These are phyloP conservation scores for Pseudomyrmex cubaensis DNA, from an alignment of 1,140 invertebrate genomes.

Conservation along the genomic window DNA sequence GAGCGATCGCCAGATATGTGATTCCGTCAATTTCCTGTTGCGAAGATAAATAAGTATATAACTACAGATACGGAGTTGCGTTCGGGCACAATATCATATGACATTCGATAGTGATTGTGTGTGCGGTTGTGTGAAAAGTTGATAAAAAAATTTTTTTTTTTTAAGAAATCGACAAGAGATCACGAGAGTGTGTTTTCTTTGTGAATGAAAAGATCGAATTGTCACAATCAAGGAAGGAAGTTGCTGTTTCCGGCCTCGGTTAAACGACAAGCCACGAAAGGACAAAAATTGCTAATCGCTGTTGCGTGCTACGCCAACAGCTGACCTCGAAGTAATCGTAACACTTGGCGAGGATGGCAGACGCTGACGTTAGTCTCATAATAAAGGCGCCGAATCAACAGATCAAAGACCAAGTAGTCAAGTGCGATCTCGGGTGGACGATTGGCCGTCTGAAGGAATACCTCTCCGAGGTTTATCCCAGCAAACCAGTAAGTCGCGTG, in stretches of 20 bases:
- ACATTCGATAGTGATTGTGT: constrained; percentile 11
- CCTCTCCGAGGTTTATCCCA: constrained; percentile 93
- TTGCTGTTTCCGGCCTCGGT: constrained; percentile 26
- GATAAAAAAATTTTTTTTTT: constrained; percentile 8
- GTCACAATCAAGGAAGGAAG: background rate
- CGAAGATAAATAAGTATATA: constrained; percentile 25
- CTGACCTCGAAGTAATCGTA: constrained; percentile 46
- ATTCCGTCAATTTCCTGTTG: constrained; percentile 34
- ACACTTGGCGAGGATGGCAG: constrained; percentile 77
- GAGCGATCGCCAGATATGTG: constrained; percentile 65
- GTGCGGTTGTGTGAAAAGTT: background rate
- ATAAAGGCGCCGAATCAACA: constrained; percentile 96
- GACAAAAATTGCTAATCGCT: constrained; percentile 20
- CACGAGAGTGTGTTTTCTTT: background rate
- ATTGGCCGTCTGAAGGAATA: constrained; percentile 93
- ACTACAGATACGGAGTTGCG: background rate
- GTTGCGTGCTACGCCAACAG: constrained; percentile 42
- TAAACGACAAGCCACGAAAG: constrained; percentile 14
- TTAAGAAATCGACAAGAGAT: background rate
- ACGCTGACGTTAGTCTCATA: constrained; percentile 89
- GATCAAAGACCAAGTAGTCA: constrained; percentile 93
- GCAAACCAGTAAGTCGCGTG: constrained; percentile 92
- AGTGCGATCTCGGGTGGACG: constrained; percentile 94
- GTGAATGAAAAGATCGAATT: background rate
- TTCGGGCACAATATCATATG: constrained; percentile 27